Percentiles rank a stretch among this genome's conserved stretches.
These are phyloP conservation scores for Rhabdornis inornatus DNA, from an alignment of 2,113 vertebrate species.

Conservation along the genomic window DNA sequence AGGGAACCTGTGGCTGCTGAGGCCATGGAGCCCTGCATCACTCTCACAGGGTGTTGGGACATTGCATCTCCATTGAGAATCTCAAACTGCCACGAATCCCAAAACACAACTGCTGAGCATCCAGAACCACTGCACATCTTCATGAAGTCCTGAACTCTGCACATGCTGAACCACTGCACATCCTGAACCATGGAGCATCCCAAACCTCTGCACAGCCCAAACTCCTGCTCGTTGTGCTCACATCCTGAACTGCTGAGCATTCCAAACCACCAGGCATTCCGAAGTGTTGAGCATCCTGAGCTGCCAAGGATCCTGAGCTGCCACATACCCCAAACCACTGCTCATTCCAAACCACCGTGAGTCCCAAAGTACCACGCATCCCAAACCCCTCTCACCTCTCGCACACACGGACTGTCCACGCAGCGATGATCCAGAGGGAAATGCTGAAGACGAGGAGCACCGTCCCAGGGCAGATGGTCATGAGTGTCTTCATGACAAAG, in stretches of 20 bases:
- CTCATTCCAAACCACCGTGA: fast-evolving
- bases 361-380: fast-evolving
- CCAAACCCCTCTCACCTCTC: conserved; percentile 82
- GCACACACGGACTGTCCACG: conserved; percentile 96
- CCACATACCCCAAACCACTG: fast-evolving
- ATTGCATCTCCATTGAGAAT: fast-evolving
- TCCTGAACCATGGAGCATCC: background rate
- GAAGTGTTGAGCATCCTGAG: background rate
- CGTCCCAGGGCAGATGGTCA: conserved; percentile 98
- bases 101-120: background rate
- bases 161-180: background rate
- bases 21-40: background rate
- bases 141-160: background rate
- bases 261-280: background rate
- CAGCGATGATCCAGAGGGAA: conserved; percentile 98
- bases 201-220: background rate
- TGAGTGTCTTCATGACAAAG: conserved; percentile 99
- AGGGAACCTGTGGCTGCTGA: fast-evolving
- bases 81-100: background rate
- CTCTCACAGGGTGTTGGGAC: background rate
- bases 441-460: conserved; percentile 99
- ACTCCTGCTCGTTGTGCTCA: background rate
- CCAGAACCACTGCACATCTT: background rate
- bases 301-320: background rate
- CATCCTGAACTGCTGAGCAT: background rate